Evolutionary conservation across 1,140 invertebrate genomes (phyloP).

Genomic region (Aphidius ervi): DNA sequence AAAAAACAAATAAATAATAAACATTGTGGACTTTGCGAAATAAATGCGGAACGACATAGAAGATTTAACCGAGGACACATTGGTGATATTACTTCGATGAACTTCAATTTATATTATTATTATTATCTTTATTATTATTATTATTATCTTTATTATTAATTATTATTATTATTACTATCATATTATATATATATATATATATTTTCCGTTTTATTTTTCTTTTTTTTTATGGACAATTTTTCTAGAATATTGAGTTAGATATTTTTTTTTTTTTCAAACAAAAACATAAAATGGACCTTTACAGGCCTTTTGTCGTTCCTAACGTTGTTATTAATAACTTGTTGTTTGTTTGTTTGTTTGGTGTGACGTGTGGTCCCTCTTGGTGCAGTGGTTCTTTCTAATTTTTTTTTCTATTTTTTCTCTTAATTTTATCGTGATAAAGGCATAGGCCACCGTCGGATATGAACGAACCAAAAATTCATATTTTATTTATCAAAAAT

Average conservation of each 20-base stretch:
- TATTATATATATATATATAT: conserved; percentile 9
- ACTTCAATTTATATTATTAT: too few relatives aligned
- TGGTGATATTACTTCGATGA: too few relatives aligned
- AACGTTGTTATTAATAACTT: conserved; percentile 28
- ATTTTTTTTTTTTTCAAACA: neutral
- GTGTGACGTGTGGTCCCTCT: conserved; percentile 27
- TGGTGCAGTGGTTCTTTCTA: conserved; percentile 19
- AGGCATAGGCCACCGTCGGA: conserved; percentile 10
- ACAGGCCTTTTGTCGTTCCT: conserved; percentile 15
- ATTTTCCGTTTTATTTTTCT: neutral
- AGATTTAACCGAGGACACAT: too few relatives aligned
- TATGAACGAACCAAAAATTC: neutral
- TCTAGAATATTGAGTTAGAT: too few relatives aligned
- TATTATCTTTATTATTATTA: neutral
- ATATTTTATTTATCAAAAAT: neutral
- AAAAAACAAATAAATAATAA: too few relatives aligned
- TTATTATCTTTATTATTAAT: too few relatives aligned
- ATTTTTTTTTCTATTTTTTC: too few relatives aligned
- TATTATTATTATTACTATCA: neutral
- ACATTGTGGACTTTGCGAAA: too few relatives aligned
- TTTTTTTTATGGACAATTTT: too few relatives aligned
- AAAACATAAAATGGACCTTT: conserved; percentile 11
- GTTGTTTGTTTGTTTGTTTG: conserved; percentile 29
- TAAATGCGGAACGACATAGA: too few relatives aligned
- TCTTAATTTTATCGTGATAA: neutral